Conservation (phyloP, 2,888 invertebrate genomes). For the Rhopalosiphum nymphaeae region DNA sequence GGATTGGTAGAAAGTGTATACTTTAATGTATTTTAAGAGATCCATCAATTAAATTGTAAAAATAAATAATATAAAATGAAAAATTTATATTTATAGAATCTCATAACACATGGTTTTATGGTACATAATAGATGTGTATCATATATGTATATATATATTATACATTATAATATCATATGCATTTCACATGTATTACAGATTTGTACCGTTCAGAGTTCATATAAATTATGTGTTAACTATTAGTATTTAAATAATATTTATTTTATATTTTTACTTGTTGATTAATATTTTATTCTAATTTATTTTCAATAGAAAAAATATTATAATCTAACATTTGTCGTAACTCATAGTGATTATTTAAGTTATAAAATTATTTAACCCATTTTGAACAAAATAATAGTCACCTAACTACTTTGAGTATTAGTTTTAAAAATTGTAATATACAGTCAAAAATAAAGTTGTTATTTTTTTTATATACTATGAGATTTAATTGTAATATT, state of each 20-base stretch:
- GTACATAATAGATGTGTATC: too few species aligned
- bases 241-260: constrained; percentile 22
- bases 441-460: neutral
- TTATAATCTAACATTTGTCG: neutral
- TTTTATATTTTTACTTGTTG: neutral
- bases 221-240: constrained; percentile 37
- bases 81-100: neutral
- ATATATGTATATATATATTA: too few species aligned
- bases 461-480: constrained; percentile 15
- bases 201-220: neutral
- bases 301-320: neutral
- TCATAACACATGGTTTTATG: neutral
- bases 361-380: neutral
- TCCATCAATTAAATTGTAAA: neutral
- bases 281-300: neutral
- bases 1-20: neutral
- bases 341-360: neutral
- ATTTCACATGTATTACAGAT: neutral
- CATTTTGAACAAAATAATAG: neutral
- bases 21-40: neutral
- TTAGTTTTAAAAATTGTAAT: constrained; percentile 1
- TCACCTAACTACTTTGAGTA: neutral
- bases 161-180: neutral
- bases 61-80: neutral
- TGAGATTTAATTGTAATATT: neutral